Percentiles rank a stretch among this genome's conserved stretches.
phyloP scores from a whole-genome alignment of 2,888 invertebrate genomes.

The Gisinianus flammeolus region DNA sequence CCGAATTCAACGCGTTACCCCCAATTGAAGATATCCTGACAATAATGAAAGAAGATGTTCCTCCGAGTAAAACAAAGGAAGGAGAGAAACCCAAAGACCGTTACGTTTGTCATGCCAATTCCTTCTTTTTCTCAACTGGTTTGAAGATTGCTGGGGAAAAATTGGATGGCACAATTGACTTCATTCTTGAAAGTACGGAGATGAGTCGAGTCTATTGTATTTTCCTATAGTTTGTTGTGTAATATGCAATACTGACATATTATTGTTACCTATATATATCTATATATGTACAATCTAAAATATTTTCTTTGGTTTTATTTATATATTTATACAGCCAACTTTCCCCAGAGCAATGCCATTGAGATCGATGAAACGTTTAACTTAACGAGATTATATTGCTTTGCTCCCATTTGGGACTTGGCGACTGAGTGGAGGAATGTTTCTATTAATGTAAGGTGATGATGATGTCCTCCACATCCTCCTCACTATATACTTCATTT shows the following conservation, averaged over 20 bases:
- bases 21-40: constrained; percentile 26
- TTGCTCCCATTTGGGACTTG: constrained; percentile 55
- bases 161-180: constrained; percentile 26
- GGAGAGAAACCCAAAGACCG: neutral
- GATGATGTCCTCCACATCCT: neutral
- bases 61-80: neutral
- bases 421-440: constrained; percentile 50
- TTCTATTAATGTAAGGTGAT: constrained; percentile 40
- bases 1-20: constrained; percentile 30
- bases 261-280: too few species aligned
- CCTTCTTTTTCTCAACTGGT: constrained; percentile 38
- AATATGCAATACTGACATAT: too few species aligned
- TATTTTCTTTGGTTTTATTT: too few species aligned
- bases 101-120: constrained; percentile 34
- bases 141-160: constrained; percentile 38
- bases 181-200: constrained; percentile 31
- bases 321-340: constrained; percentile 33
- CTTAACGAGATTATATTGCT: constrained; percentile 47
- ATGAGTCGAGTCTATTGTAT: neutral
- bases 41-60: constrained; percentile 33
- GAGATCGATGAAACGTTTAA: constrained; percentile 43
- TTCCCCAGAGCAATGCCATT: constrained; percentile 32
- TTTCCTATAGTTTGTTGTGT: neutral
- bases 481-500: neutral
- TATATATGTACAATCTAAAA: neutral